Evolutionary conservation across 2,888 invertebrate genomes (phyloP), one percentile per base, ranked within the genome.

Genomic region (Thereva unica): DNA sequence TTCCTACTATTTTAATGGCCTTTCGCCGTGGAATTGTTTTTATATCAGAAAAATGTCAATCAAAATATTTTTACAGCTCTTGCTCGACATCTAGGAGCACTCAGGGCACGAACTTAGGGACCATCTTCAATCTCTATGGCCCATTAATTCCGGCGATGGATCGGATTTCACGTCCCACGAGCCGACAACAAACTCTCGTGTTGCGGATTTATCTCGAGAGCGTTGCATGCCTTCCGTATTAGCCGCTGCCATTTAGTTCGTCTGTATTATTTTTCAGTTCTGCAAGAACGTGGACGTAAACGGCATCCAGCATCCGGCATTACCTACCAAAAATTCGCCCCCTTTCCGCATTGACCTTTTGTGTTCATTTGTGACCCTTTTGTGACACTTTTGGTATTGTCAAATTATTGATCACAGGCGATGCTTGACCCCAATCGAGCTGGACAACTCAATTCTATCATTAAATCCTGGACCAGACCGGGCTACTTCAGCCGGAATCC

Each of bases 351-450:
- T 35, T 40, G 12, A 12, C 6, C 50, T 8, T 45, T 55, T 56
- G 42, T 67, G 54, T 54, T 59, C 47, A 65, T 59, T 68, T 64
- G 54, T 23, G 23, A 23, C 23, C 59, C 53, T 55, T 52, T 52
- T 40, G 55, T 63, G 34, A 57, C 63, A 61, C 55, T 63, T 44
- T 54, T 23, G 12, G 40, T 55, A 66, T 68, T 66, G 66, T 66
- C 57, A 66, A 54, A 64, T 66, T 66, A 68, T 66, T 66, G 66
- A 68, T 66, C 57, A 57, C 34, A 8, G 23, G 23, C 23, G 2
- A 53, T 53, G 57, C 47, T 66, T 66, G 66, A 68, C 68, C 68
- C 64, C 68, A 64, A 66, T 68, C 57, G 64, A 55, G 8, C 44
- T 23, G 47, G 64, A 68, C 66, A 66, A 34, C 63, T 66, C 68